Conservation (phyloP, 2,113 vertebrate genomes). For the Harpagus bidentatus region DNA sequence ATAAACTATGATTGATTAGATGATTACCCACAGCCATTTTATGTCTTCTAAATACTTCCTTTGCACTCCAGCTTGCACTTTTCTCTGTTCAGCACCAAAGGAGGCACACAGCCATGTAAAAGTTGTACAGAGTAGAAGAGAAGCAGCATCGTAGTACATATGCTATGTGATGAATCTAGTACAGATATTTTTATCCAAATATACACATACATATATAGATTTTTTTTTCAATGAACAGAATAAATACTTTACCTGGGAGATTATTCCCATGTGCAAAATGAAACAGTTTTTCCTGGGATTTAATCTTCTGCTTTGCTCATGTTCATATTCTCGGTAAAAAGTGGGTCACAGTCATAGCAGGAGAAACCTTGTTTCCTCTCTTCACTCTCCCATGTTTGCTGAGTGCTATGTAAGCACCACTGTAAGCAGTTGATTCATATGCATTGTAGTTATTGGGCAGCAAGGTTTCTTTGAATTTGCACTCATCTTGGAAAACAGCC, state of each 20-base stretch:
- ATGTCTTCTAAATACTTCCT: slow-evolving; percentile 45
- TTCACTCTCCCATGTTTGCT: slow-evolving; percentile 91
- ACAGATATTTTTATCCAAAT: slow-evolving; percentile 83
- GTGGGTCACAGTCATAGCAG: slow-evolving; percentile 93
- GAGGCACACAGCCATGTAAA: slow-evolving; percentile 71
- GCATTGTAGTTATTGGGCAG: slow-evolving; percentile 96
- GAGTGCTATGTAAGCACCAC: slow-evolving; percentile 87
- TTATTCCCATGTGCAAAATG: slow-evolving; percentile 86
- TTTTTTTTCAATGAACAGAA: slow-evolving; percentile 68
- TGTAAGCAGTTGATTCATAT: slow-evolving; percentile 85
- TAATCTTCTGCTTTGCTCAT: neutral
- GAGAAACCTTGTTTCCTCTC: slow-evolving; percentile 88
- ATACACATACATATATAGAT: slow-evolving; percentile 70
- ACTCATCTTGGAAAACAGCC: slow-evolving; percentile 91
- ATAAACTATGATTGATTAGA: neutral
- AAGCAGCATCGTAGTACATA: slow-evolving; percentile 79
- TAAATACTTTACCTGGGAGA: slow-evolving; percentile 84
- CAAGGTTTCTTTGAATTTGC: slow-evolving; percentile 92
- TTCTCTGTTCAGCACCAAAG: slow-evolving; percentile 54
- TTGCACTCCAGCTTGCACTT: slow-evolving; percentile 54
- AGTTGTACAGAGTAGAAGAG: slow-evolving; percentile 65
- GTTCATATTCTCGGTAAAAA: slow-evolving; percentile 92
- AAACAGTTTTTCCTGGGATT: slow-evolving; percentile 46
- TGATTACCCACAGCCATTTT: slow-evolving; percentile 63
- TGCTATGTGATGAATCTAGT: slow-evolving; percentile 58